Evolutionary conservation across 1,140 invertebrate genomes (phyloP).

Genomic region (Eufriesea mexicana): DNA sequence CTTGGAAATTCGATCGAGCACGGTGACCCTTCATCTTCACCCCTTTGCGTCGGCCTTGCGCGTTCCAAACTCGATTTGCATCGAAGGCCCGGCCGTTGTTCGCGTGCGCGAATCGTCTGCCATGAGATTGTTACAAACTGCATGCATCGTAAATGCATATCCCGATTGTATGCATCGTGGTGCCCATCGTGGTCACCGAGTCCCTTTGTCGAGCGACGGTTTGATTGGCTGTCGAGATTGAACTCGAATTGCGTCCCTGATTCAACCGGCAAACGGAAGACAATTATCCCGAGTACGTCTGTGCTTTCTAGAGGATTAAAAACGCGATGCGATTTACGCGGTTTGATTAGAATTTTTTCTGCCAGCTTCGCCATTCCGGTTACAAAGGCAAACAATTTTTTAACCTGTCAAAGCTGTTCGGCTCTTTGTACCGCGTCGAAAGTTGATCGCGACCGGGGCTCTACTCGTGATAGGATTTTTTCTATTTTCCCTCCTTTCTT

Average conservation of each 20-base stretch:
- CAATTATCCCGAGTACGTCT: slow-evolving; percentile 11
- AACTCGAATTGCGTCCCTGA: slow-evolving; percentile 50
- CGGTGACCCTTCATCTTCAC: slow-evolving; percentile 39
- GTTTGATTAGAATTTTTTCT: not conserved
- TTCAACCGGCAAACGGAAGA: not conserved
- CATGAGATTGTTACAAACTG: slow-evolving; percentile 52
- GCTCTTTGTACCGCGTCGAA: not conserved
- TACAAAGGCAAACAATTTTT: not conserved
- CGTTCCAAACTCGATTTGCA: slow-evolving; percentile 51
- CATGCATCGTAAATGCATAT: slow-evolving; percentile 56
- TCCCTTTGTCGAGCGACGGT: slow-evolving; percentile 56
- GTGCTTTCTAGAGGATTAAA: slow-evolving; percentile 8
- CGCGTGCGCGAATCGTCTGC: slow-evolving; percentile 19
- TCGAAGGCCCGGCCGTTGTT: slow-evolving; percentile 25
- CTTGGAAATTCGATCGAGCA: slow-evolving; percentile 59
- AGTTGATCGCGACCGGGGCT: not conserved
- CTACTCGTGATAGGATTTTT: no score
- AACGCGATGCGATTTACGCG: not conserved
- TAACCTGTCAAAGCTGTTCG: not conserved
- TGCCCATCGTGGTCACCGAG: slow-evolving; percentile 1
- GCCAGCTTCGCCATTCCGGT: not conserved
- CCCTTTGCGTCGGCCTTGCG: slow-evolving; percentile 18
- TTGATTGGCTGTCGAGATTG: slow-evolving; percentile 58
- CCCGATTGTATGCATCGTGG: slow-evolving; percentile 44
- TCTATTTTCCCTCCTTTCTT: no score